Conservation (phyloP, 2,113 vertebrate species). For the Cervus canadensis region DNA sequence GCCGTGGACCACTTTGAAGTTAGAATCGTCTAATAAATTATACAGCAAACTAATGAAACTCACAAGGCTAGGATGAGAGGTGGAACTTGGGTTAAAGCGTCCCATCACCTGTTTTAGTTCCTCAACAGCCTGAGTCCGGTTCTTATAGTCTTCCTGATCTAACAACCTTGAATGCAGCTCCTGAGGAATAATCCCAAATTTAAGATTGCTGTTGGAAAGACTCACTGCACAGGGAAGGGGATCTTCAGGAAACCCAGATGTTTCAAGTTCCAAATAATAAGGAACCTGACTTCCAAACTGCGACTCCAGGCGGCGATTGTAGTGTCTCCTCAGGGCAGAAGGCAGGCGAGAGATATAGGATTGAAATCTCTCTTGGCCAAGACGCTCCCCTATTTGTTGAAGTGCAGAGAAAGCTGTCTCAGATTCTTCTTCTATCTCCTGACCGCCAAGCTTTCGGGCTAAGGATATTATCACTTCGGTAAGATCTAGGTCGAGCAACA, state of each 20-base stretch:
- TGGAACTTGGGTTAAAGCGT: slow-evolving; percentile 75
- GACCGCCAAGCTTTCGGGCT: slow-evolving; percentile 63
- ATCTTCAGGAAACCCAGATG: slow-evolving; percentile 60
- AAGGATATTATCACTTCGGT: slow-evolving; percentile 66
- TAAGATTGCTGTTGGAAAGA: slow-evolving; percentile 78
- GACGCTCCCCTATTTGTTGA: slow-evolving; percentile 35
- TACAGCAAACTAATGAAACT: slow-evolving; percentile 84
- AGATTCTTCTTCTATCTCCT: slow-evolving; percentile 61
- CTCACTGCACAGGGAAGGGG: slow-evolving; percentile 34
- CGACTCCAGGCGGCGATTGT: slow-evolving; percentile 64
- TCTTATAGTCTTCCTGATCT: slow-evolving; percentile 89
- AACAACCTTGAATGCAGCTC: slow-evolving; percentile 88
- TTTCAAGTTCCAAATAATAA: slow-evolving; percentile 70
- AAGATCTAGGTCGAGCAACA: slow-evolving; percentile 65
- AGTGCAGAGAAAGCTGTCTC: slow-evolving; percentile 60
- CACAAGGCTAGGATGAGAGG: slow-evolving; percentile 79
- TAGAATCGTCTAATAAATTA: slow-evolving; percentile 86
- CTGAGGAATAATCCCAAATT: slow-evolving; percentile 88
- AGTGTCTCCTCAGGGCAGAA: slow-evolving; percentile 50
- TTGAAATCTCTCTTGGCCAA: slow-evolving; percentile 72
- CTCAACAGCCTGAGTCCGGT: slow-evolving; percentile 87
- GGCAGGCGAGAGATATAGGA: slow-evolving; percentile 64
- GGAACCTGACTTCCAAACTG: slow-evolving; percentile 62
- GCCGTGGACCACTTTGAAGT: slow-evolving; percentile 89
- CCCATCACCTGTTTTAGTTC: slow-evolving; percentile 83